Conservation (phyloP, 2,113 vertebrate species). For the Helogale parvula region DNA sequence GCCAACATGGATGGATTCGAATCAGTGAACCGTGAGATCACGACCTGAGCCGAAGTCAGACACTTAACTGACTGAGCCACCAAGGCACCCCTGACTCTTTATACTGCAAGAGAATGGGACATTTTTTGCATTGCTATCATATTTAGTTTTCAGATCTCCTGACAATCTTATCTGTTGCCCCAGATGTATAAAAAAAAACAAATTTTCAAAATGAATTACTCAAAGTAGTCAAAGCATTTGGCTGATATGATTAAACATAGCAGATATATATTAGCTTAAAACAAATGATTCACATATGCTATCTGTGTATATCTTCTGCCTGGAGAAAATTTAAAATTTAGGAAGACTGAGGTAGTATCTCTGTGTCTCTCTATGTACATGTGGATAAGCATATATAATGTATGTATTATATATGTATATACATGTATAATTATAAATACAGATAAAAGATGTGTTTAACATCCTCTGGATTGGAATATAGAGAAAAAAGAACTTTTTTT, state of each 20-base stretch:
- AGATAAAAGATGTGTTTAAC: not conserved
- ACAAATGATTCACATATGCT: not conserved
- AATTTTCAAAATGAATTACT: not conserved
- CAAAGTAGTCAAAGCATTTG: not conserved
- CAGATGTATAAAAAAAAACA: not conserved
- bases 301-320: not conserved
- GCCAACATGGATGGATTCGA: too few species aligned
- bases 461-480: not conserved
- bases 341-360: not conserved
- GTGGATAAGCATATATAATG: not conserved
- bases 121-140: not conserved
- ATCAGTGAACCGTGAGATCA: too few species aligned
- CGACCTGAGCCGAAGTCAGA: too few species aligned
- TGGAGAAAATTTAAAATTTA: not conserved
- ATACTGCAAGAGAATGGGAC: not conserved
- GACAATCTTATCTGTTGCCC: not conserved
- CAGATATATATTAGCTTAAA: not conserved
- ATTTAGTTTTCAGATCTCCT: not conserved
- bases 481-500: not conserved
- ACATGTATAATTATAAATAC: not conserved
- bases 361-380: not conserved
- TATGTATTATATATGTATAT: not conserved
- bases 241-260: not conserved
- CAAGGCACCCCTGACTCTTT: not conserved
- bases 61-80: too few species aligned